phyloP scores from a whole-genome alignment of 2,888 invertebrate species.

The Stomorhina lunata region DNA sequence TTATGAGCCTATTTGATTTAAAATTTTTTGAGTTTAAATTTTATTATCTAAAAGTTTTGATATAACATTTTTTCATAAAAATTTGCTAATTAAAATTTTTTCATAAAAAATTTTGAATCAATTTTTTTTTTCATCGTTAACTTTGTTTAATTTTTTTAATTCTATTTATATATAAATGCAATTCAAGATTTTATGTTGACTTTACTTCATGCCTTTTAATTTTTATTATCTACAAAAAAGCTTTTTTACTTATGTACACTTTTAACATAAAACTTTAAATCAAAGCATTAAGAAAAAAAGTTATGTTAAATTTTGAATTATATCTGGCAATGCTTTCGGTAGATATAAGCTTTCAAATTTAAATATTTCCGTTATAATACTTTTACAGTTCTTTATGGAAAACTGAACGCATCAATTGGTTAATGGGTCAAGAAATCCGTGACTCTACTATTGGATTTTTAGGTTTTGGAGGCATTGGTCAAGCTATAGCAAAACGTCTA shows the following conservation, averaged over 20 bases:
- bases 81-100: too few species aligned
- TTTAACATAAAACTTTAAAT: background rate
- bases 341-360: background rate
- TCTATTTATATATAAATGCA: too few species aligned
- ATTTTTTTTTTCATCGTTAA: too few species aligned
- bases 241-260: background rate
- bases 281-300: background rate
- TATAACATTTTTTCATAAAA: too few species aligned
- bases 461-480: slow-evolving; percentile 91
- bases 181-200: too few species aligned
- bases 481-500: slow-evolving; percentile 88
- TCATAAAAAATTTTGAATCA: too few species aligned
- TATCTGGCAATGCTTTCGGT: background rate
- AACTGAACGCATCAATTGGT: slow-evolving; percentile 86
- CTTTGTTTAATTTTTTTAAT: too few species aligned
- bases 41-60: too few species aligned
- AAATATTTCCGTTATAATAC: background rate
- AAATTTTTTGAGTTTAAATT: too few species aligned
- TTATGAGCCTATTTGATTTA: too few species aligned
- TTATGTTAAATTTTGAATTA: slow-evolving; percentile 19
- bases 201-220: too few species aligned
- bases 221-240: background rate
- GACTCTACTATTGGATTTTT: slow-evolving; percentile 91
- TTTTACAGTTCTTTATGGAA: slow-evolving; percentile 83
- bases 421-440: slow-evolving; percentile 88